phyloP scores from a whole-genome alignment of 2,113 vertebrate species.

The Seriola dumerili region DNA sequence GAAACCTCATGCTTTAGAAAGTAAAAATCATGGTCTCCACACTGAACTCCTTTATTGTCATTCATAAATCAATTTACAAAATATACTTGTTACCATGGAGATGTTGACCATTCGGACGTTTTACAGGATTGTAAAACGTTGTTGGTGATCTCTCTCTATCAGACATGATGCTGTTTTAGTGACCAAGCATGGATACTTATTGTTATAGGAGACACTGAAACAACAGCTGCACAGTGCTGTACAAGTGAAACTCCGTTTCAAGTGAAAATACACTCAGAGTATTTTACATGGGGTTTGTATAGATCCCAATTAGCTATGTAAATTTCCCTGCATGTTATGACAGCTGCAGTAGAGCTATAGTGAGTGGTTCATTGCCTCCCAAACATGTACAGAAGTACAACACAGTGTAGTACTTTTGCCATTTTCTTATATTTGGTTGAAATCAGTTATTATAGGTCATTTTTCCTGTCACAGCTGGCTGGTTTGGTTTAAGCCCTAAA shows the following conservation, averaged over 20 bases:
- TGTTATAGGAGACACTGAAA: not conserved
- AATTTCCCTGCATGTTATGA: not conserved
- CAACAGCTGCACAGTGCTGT: not conserved
- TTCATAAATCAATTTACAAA: not conserved
- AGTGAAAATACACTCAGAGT: not conserved
- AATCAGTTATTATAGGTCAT: not conserved
- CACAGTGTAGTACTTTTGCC: not conserved
- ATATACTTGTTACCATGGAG: not conserved
- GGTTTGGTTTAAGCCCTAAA: not conserved
- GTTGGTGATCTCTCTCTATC: not conserved
- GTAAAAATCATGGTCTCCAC: not conserved
- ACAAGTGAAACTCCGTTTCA: not conserved
- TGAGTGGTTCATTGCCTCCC: not conserved
- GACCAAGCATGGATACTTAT: not conserved
- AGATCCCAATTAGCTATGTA: not conserved
- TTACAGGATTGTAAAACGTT: not conserved
- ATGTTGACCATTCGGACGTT: not conserved
- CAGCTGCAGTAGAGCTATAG: not conserved
- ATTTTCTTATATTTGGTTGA: not conserved
- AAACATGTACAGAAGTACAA: not conserved
- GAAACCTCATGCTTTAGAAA: not conserved
- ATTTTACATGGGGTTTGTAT: not conserved
- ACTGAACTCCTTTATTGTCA: too few species aligned
- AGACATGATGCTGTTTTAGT: not conserved
- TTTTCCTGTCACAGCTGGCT: constrained; percentile 5